Base-by-base conservation (phyloP, 1,140 invertebrate genomes). In the Bombus fervidus region DNA sequence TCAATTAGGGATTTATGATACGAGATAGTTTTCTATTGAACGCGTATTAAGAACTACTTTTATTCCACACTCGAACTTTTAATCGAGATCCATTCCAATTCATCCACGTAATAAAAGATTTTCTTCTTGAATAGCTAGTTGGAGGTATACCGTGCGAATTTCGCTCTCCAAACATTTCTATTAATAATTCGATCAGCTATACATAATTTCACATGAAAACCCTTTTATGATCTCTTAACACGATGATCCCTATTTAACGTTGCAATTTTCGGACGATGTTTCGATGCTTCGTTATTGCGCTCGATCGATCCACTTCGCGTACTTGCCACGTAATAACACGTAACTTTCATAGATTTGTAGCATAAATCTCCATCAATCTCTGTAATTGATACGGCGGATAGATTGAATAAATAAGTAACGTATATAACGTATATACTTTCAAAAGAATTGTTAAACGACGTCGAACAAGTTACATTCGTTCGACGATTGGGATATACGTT, bases 321-420 rank as follows among this genome's bases (percentile, higher is more conserved):
- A 73, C 66, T 84, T 53, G 37, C 77, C 66, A 37, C 18, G 25
- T 37, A 47, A 71, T 47, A 47, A 62, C 59, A 22, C 41, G 13
- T 75, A 81, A 43, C 80, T 37, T 31, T 68, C 62, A 28, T 57
- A 75, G 72, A 75, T 39, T 75, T 37, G 34, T 83, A 68, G 34
- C 47, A 41, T n/a, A 79, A 73, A 74, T 74, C 47, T 53, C 5
- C 18, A 53, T 53, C 47, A 53, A 22, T 82, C 69, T n/a, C 25
- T 64, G 28, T 64, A 62, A 43, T 31, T 13, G n/a, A 31, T 28
- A 31, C 22, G 53, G 41, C 57, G 10, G 28, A 41, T 37, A 69
- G 31, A 37, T 82, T 62, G 72, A 53, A 31, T 31, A 53, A 81
- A 64, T n/a, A 15, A 68, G 68, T 66, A 31, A 66, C n/a, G 13